Conservation (phyloP, 2,888 invertebrate species). For the Tenthredo livida region DNA sequence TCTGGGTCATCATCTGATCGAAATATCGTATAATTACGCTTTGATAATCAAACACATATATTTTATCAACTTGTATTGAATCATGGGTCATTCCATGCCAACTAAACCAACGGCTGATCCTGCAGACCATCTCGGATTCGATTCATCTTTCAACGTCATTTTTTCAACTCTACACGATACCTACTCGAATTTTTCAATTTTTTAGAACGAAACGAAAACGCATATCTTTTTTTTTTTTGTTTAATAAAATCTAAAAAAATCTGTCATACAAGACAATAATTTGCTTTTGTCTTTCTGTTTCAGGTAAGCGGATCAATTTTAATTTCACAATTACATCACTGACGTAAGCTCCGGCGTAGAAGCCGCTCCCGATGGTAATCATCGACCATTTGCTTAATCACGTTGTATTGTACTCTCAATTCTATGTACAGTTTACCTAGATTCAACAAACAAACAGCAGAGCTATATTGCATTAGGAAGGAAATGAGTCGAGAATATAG, state of each 20-base stretch:
- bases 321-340: conserved; percentile 23
- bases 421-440: conserved; percentile 19
- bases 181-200: too few species aligned
- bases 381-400: conserved; percentile 30
- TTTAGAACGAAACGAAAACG: background rate
- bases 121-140: too few species aligned
- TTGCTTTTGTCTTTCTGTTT: conserved; percentile 8
- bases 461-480: conserved; percentile 1
- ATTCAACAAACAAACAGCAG: background rate
- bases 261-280: too few species aligned
- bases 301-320: conserved; percentile 31
- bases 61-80: background rate
- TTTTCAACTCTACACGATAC: too few species aligned
- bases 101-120: too few species aligned
- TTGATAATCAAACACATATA: background rate
- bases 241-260: too few species aligned
- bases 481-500: background rate
- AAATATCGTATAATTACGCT: background rate
- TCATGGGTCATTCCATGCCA: too few species aligned
- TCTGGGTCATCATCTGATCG: conserved; percentile 23
- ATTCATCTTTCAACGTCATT: too few species aligned
- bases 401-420: conserved; percentile 26
- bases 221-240: too few species aligned
- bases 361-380: conserved; percentile 38
- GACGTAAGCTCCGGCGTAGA: background rate